Percentiles rank a stretch among this genome's conserved stretches.
phyloP scores from a whole-genome alignment of 2,113 vertebrate genomes.

The Fregetta grallaria region DNA sequence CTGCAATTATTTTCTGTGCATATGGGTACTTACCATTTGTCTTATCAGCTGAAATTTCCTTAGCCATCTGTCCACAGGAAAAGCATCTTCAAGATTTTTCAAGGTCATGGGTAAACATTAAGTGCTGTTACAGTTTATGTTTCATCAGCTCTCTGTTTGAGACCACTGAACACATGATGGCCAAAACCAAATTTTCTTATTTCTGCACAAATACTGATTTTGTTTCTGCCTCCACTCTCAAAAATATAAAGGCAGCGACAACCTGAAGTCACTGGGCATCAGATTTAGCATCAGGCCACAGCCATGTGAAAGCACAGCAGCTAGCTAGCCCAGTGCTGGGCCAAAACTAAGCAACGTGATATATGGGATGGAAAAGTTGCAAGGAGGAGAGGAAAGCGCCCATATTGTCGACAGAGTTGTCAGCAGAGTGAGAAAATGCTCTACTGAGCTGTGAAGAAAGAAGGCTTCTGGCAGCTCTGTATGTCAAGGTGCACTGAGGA shows the following conservation, averaged over 20 bases:
- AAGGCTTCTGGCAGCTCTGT: not conserved
- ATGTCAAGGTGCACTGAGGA: fast-evolving
- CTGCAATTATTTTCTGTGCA: not conserved
- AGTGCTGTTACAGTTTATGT: not conserved
- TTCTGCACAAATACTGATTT: not conserved
- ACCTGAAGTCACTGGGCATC: not conserved
- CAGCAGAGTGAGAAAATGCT: not conserved
- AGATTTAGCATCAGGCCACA: not conserved
- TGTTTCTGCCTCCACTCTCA: not conserved
- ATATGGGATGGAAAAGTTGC: not conserved
- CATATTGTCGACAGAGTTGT: not conserved
- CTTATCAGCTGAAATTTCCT: not conserved
- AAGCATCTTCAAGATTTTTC: not conserved
- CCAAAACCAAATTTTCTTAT: not conserved
- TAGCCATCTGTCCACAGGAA: not conserved
- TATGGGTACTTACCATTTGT: not conserved
- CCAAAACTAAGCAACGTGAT: fast-evolving
- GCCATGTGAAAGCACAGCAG: not conserved
- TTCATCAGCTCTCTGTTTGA: not conserved
- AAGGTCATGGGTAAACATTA: not conserved
- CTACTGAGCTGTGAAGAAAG: not conserved
- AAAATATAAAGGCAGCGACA: not conserved
- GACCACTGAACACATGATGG: not conserved
- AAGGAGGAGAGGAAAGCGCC: not conserved
- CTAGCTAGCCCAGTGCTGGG: not conserved